Evolutionary conservation across 2,797 vertebrate genomes (phyloP), one percentile per base, ranked within the genome.

Genomic region (Clarias platycephalus): DNA sequence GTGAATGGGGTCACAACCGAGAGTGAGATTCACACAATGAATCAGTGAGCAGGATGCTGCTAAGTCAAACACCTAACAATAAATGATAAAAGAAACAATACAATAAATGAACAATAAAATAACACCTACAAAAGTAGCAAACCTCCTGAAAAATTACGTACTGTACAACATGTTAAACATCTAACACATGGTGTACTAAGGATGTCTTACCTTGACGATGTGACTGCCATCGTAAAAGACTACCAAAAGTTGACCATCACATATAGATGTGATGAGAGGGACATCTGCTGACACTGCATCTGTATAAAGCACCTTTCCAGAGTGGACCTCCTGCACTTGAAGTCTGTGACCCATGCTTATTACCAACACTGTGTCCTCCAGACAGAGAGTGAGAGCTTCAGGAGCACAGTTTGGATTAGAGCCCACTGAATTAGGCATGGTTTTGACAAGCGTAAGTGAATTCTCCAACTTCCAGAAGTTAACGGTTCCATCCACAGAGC

Each of bases 1-100:
- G 79, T 93, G 91, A 81, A 93, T 84, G 44, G 89, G 76, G 31
- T 75, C 86, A 86, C 66, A 85, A 83, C 90, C 91, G 79, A 92
- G 90, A 82, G 85, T 89, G 81, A 95, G 55, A 9, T 86, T 82
- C 62, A 91, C 89, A 81, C 92, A 87, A 86, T 88, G 89, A 71
- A 94, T 67, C 80, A 93, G 87, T 72, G 88, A 92, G 81, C 94
- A 94, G 18, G 89, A 93, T 5, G 84, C 64, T 15, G 85, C 87
- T 86, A 94, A 86, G 90, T 94, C 91, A 91, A 94, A 95, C 62
- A 93, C 84, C 91, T 95, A 82, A 22, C n/a, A 79, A 53, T 87
- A 37, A 84, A 77, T 67, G 55, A 82, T 44, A 63, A 5, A 74
- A 63, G 49, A 5, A 53, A 66, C 22, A 85, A 62, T 37, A 64